Evolutionary conservation across 2,797 vertebrate species (phyloP), one percentile per base, ranked within the genome.

Genomic region (Carcharodon carcharias): DNA sequence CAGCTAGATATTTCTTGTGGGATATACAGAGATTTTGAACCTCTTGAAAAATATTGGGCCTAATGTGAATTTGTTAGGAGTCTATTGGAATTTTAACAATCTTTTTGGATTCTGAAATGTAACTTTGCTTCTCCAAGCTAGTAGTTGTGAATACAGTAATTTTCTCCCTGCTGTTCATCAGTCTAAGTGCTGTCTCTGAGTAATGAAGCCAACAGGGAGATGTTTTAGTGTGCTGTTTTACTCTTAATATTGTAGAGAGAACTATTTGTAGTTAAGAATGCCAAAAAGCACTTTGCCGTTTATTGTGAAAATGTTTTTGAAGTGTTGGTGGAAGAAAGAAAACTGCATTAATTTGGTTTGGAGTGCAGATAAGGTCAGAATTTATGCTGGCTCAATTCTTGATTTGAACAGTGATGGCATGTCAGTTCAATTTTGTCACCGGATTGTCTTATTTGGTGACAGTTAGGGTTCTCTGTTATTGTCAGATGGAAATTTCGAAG

Each of bases 141-240:
- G 14, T 71, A n/a, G 67, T 73, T 95, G 45, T 56, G 67, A 95
- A 73, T 95, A 35, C 65, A 73, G 94, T 73, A 56, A 91, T 56
- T 91, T 91, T 61, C 58, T 35, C 28, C 94, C 67, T 95, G 94
- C 54, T 40, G 28, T 95, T 95, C 69, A 95, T 95, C 94, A 73
- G 28, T 50, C 94, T n/a, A 71, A 67, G 63, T 95, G 67, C 94
- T 73, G 94, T 56, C 65, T n/a, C 0, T 73, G 67, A 73, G 50
- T 56, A 73, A 95, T 73, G 16, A 95, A 95, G 50, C 12, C 67
- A 95, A 28, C 50, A 54, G 16, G 35, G 67, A 71, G 67, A 95
- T 71, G 45, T 73, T 95, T 73, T 18, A 50, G 45, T 95, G 69
- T 35, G 73, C 26, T 71, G 18, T 54, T 95, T 67, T 28, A 54